Evolutionary conservation across 2,888 invertebrate species (phyloP), one percentile per base, ranked within the genome.

Genomic region (Xanthia togata): DNA sequence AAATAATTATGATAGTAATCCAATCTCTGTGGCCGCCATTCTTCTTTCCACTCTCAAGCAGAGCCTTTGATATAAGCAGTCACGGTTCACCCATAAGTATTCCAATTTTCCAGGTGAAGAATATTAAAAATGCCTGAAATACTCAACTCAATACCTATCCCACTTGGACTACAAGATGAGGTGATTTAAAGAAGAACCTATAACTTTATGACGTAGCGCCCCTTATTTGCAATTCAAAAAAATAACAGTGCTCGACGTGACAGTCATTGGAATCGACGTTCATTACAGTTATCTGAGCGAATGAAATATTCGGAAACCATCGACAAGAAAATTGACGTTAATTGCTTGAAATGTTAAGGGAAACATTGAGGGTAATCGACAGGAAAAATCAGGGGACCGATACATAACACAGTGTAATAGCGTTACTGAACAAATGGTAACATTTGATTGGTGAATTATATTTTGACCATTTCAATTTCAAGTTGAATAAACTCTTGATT

Each of bases 291-390:
- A 84, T 86, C 86, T 73, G 79, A 86, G 73, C 87, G 86, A 91
- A 90, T 89, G 78, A 89, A 90, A 89, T 89, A 90, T 89, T 88
- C 86, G 82, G 70, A 88, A 88, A 83, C 83, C 78, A 81, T 84
- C 82, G 86, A 90, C 87, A 88, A 87, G 89, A 90, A 92, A 91
- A 91, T 91, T 89, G 89, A 92, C 89, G 89, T 89, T 92, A 91
- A 93, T 93, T 93, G 91, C 86, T 88, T 89, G 85, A 90, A 91
- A 89, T 89, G 88, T 90, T 87, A 90, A 90, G 85, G 90, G 88
- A 90, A 91, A 90, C 89, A 88, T 88, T 89, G 87, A 83, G 85
- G 85, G 87, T 87, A 91, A 90, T 89, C 84, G 90, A 83, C 85
- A 73, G 85, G 86, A 89, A 90, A 87, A 91, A 91, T 91, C 89